These are phyloP conservation scores for Indicator indicator DNA, from an alignment of 2,113 vertebrate genomes.

Conservation along the genomic window DNA sequence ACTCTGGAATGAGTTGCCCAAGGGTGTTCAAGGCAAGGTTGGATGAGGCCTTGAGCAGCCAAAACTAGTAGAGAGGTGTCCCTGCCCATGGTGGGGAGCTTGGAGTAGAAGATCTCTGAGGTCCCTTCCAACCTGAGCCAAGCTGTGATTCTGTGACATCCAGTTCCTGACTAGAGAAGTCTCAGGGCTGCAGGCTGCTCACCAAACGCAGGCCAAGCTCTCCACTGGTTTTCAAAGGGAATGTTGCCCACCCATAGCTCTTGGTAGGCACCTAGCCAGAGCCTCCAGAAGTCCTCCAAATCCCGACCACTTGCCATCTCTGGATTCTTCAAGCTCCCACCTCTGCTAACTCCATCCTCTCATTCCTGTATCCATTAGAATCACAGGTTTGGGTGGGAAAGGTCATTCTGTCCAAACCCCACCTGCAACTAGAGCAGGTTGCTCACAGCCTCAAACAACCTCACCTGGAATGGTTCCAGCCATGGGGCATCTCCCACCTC, in stretches of 20 bases:
- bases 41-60: no score
- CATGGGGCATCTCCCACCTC: background rate
- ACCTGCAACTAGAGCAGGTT: background rate
- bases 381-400: background rate
- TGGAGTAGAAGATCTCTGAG: no score
- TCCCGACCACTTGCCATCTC: background rate
- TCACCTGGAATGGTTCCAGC: background rate
- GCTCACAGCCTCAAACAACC: no score
- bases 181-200: background rate
- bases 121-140: no score
- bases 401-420: no score
- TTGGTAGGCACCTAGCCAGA: background rate
- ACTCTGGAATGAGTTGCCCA: no score
- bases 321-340: background rate
- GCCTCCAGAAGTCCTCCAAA: background rate
- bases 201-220: background rate
- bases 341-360: background rate
- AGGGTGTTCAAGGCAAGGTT: no score
- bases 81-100: no score
- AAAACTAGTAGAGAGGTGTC: no score
- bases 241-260: background rate
- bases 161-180: background rate
- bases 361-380: background rate
- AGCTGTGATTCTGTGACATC: background rate
- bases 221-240: background rate